These are phyloP conservation scores for Ectropis crepuscularia DNA, from an alignment of 2,888 invertebrate genomes.

Conservation along the genomic window DNA sequence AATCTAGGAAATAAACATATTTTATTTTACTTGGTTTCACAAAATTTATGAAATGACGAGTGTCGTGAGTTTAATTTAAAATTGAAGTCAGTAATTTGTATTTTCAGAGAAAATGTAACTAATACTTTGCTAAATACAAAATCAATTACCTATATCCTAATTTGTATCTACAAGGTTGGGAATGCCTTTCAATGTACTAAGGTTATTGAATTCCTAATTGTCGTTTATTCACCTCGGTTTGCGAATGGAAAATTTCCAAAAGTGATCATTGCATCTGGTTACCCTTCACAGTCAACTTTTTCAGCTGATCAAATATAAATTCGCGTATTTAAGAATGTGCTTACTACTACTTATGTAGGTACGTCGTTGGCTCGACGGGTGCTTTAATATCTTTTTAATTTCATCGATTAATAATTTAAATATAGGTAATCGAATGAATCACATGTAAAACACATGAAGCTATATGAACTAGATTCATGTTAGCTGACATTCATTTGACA, in stretches of 20 bases:
- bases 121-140: too few relatives aligned
- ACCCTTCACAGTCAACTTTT: conserved; percentile 38
- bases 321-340: neutral
- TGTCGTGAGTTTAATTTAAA: too few relatives aligned
- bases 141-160: too few relatives aligned
- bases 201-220: neutral
- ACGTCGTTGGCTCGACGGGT: conserved; percentile 15
- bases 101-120: too few relatives aligned
- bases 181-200: conserved; percentile 8
- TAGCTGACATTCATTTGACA: too few relatives aligned
- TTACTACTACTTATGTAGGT: conserved; percentile 17
- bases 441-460: too few relatives aligned
- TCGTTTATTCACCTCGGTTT: conserved; percentile 15
- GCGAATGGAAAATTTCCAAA: conserved; percentile 41
- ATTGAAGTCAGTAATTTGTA: too few relatives aligned
- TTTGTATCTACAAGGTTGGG: conserved; percentile 15
- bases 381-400: too few relatives aligned
- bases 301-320: conserved; percentile 42
- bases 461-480: too few relatives aligned
- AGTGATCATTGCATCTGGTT: conserved; percentile 26
- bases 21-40: too few relatives aligned
- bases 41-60: too few relatives aligned
- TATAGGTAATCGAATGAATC: neutral
- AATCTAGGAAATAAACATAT: too few relatives aligned
- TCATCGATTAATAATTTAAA: conserved; percentile 2